Evolutionary conservation across 2,797 vertebrate genomes (phyloP), one percentile per base, ranked within the genome.

Genomic region (Notolabrus celidotus): DNA sequence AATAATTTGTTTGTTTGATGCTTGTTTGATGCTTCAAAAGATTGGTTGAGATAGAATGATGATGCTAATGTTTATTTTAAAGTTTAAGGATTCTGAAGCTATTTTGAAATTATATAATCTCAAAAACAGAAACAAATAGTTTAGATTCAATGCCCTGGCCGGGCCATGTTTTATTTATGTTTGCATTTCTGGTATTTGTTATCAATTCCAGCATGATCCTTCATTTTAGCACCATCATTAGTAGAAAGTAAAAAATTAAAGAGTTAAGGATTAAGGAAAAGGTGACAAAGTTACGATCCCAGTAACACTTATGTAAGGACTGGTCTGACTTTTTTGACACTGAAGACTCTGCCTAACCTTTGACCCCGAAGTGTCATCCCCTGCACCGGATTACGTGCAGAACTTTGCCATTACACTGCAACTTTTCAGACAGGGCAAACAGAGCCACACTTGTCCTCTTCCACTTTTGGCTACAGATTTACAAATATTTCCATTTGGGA

Each of bases 401-500:
- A 77, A 54, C 54, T 79, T 84, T 70, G 85, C 2, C 56, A 61
- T 34, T 20, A 34, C 34, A 7, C 42, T 20, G 67, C 16, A 16
- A 17, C 47, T 72, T 79, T 79, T 88, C 61, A 57, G 61, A 77
- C 29, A 31, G 29, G 6, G 29, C 3, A 3, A 6, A n/a, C 53
- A 68, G 67, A 51, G 25, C 33, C 19, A 14, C 47, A 77, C 34
- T 27, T 54, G 59, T 80, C 68, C 74, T 86, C 71, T 70, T 86
- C 75, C 79, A 79, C 57, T 19, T 73, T 49, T 83, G 80, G 80
- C 77, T 83, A 66, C 46, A 65, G 25, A 65, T 67, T 52, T 74
- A 49, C 61, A 87, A 80, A 81, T 79, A 87, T 87, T 85, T 88
- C 67, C 71, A 75, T 11, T 55, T 34, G 46, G 69, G 38, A 83